Conservation (phyloP, 2,113 vertebrate genomes). For the Cervus canadensis region DNA sequence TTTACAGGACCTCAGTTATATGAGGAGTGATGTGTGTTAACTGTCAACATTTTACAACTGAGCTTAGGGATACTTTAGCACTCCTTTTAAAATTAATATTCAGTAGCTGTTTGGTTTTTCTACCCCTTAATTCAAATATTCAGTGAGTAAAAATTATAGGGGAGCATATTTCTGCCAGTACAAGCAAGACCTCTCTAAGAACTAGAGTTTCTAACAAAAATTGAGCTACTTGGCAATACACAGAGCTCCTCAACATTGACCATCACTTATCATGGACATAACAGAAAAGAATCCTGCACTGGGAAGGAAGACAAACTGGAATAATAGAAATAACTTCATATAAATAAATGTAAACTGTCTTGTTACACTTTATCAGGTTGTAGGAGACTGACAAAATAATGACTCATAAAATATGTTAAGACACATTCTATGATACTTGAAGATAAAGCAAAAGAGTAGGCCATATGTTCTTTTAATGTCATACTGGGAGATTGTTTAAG, state of each 20-base stretch:
- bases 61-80: not conserved
- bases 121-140: not conserved
- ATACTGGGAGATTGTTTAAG: not conserved
- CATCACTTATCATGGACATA: not conserved
- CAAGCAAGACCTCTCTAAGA: not conserved
- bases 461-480: not conserved
- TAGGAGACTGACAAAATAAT: not conserved
- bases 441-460: not conserved
- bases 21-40: not conserved
- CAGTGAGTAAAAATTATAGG: not conserved
- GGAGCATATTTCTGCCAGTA: not conserved
- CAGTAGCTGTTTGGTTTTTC: not conserved
- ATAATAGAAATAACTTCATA: not conserved
- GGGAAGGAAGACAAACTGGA: not conserved
- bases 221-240: not conserved
- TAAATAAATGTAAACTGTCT: not conserved
- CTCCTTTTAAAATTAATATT: not conserved
- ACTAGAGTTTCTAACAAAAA: not conserved
- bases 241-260: not conserved
- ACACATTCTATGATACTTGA: not conserved
- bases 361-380: not conserved
- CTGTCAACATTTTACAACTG: not conserved
- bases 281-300: not conserved
- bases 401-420: not conserved
- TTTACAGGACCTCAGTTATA: not conserved